Base-by-base conservation (phyloP, 2,888 invertebrate genomes). In the Noctua janthe region DNA sequence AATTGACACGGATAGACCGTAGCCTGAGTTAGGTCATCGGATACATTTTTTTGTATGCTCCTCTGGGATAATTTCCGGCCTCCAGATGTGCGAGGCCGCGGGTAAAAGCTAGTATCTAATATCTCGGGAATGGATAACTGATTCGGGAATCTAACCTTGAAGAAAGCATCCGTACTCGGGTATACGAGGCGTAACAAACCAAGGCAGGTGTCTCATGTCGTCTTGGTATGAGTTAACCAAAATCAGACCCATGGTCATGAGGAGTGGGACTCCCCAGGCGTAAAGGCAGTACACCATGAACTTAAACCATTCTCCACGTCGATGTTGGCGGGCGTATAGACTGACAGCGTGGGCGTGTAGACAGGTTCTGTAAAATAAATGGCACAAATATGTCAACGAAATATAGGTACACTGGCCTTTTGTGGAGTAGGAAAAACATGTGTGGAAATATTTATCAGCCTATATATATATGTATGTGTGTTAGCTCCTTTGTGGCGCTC, bases 141-240 rank as follows among this genome's bases (percentile, higher is more conserved):
- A 35, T 7, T 51, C 0, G 23, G 7, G 4, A 3, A 29, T 4
- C 83, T 82, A 78, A 96, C 96, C 94, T 91, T 93, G 92, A 56
- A 96, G 82, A 66, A 96, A 96, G 83, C 96, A 96, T 13, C 94
- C 94, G 5, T 76, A 81, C 0, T 76, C 62, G 0, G 92, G 91
- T 35, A 96, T 88, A 5, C 91, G 91, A 0, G 96, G 96, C 3
- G 91, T 93, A 51, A 96, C 80, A 74, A 97, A 91, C 95, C 95
- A 94, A 0, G 96, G 95, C 13, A 86, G 75, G 23, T 92, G 82
- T 0, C 11, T 82, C 71, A 96, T 76, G 20, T 94, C 88, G 1
- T 67, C n/a, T 47, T 71, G 0, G 0, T 70, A 84, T 62, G 59
- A 29, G 59, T 62, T 62, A 13, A 62, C 29, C 59, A 62, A 29